Conservation (phyloP, 2,888 invertebrate genomes). For the Dilophus febrilis region DNA sequence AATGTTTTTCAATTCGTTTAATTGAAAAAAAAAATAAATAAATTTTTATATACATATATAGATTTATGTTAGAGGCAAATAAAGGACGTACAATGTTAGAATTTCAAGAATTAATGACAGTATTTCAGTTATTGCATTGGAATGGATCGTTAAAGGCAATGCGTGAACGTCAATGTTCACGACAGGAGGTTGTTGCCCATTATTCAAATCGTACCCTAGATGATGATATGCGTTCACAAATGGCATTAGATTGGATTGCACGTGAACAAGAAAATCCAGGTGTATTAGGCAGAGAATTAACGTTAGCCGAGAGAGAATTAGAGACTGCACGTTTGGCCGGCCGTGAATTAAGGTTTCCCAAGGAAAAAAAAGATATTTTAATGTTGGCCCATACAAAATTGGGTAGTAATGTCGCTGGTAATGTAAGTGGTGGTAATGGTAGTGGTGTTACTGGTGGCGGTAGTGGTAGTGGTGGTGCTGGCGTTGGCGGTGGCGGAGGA, state of each 20-base stretch:
- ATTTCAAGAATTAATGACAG: slow-evolving; percentile 95
- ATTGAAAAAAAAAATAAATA: too few species aligned
- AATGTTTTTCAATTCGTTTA: too few species aligned
- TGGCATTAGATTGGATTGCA: slow-evolving; percentile 92
- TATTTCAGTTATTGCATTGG: slow-evolving; percentile 90
- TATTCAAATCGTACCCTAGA: slow-evolving; percentile 84
- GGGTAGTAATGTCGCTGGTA: slow-evolving; percentile 28
- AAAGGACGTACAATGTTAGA: slow-evolving; percentile 90
- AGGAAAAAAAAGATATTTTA: slow-evolving; percentile 88
- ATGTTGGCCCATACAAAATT: slow-evolving; percentile 78
- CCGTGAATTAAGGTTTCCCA: slow-evolving; percentile 79
- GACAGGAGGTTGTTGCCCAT: slow-evolving; percentile 84
- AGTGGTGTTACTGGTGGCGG: too few species aligned
- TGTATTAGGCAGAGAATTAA: slow-evolving; percentile 63
- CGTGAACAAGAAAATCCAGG: slow-evolving; percentile 56
- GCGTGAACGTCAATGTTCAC: slow-evolving; percentile 85
- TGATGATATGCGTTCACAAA: slow-evolving; percentile 90
- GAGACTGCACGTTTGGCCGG: slow-evolving; percentile 75
- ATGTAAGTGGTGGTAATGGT: too few species aligned
- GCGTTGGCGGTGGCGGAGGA: too few species aligned
- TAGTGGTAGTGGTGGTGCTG: too few species aligned
- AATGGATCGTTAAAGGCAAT: slow-evolving; percentile 91
- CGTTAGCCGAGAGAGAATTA: slow-evolving; percentile 71
- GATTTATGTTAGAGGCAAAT: slow-evolving; percentile 60
- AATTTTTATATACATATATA: slow-evolving; percentile 16